These are phyloP conservation scores for Caenorhabditis sulstoni DNA, from an alignment of 2,888 invertebrate genomes.

Conservation along the genomic window DNA sequence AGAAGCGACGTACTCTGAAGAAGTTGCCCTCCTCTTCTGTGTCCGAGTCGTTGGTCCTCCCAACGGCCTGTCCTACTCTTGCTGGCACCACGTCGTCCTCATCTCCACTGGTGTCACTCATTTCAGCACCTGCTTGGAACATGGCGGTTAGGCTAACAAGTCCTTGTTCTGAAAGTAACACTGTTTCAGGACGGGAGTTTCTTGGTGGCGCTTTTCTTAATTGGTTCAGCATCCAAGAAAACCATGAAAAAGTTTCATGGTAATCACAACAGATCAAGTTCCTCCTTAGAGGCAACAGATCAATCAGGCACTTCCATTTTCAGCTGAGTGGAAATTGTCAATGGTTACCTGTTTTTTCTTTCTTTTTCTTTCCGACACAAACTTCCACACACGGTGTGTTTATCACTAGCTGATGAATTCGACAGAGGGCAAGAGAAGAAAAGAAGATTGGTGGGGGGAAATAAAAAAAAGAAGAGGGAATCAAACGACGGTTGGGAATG, in stretches of 20 bases:
- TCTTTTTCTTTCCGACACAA: constrained; percentile 1
- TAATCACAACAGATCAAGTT: not conserved
- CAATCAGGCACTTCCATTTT: not conserved
- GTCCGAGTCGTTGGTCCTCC: constrained; percentile 48
- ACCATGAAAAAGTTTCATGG: not conserved
- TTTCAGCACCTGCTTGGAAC: constrained; percentile 56
- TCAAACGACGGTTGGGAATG: constrained; percentile 20
- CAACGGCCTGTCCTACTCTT: constrained; percentile 42
- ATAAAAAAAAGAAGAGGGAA: constrained; percentile 5
- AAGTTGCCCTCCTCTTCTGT: constrained; percentile 40
- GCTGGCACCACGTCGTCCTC: constrained; percentile 53
- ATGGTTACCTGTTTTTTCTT: not conserved
- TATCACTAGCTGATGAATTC: constrained; percentile 36
- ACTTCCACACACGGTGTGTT: constrained; percentile 30
- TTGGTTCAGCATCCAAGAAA: not conserved
- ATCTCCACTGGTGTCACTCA: constrained; percentile 55
- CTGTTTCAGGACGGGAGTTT: too few species aligned
- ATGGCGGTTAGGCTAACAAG: constrained; percentile 45
- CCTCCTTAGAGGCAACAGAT: not conserved
- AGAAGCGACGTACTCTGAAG: constrained; percentile 22
- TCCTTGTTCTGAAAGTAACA: constrained; percentile 42
- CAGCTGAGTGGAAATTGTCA: not conserved
- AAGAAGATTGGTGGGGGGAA: constrained; percentile 12
- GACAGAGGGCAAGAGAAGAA: constrained; percentile 15
- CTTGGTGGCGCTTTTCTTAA: not conserved